Evolutionary conservation across 2,797 vertebrate species (phyloP).

Genomic region (Gymnoscopelus microlampas): DNA sequence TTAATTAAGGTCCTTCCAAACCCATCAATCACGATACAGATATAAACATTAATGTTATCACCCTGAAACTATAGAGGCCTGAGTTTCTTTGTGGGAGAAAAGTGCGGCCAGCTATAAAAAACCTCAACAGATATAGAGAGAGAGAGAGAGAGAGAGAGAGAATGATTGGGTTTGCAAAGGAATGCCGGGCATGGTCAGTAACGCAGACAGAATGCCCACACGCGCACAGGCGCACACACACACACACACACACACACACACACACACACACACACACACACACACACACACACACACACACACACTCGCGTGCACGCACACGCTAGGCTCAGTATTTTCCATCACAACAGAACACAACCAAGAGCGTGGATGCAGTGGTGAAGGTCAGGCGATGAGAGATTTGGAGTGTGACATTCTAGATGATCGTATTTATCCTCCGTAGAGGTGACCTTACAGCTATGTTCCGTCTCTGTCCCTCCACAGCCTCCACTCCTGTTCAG

Average conservation of each 20-base stretch:
- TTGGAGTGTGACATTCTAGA: too few relatives aligned
- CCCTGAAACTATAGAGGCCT: background rate
- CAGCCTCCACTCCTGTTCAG: too few relatives aligned
- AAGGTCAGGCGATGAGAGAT: too few relatives aligned
- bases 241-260: background rate
- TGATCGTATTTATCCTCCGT: too few relatives aligned
- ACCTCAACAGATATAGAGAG: background rate
- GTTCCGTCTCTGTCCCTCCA: too few relatives aligned
- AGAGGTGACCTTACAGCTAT: too few relatives aligned
- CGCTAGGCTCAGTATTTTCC: too few relatives aligned
- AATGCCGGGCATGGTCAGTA: conserved; percentile 16
- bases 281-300: background rate
- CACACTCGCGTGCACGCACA: background rate
- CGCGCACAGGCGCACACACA: background rate
- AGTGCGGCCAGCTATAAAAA: conserved; percentile 1
- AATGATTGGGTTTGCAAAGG: conserved; percentile 8
- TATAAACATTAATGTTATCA: too few relatives aligned
- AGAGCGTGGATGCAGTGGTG: too few relatives aligned
- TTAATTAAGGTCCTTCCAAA: too few relatives aligned
- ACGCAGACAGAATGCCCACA: background rate
- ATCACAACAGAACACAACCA: too few relatives aligned
- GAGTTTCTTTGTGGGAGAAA: background rate
- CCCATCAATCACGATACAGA: too few relatives aligned
- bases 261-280: background rate
- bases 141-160: background rate